phyloP scores from a whole-genome alignment of 2,797 vertebrate genomes.

The Manis javanica region DNA sequence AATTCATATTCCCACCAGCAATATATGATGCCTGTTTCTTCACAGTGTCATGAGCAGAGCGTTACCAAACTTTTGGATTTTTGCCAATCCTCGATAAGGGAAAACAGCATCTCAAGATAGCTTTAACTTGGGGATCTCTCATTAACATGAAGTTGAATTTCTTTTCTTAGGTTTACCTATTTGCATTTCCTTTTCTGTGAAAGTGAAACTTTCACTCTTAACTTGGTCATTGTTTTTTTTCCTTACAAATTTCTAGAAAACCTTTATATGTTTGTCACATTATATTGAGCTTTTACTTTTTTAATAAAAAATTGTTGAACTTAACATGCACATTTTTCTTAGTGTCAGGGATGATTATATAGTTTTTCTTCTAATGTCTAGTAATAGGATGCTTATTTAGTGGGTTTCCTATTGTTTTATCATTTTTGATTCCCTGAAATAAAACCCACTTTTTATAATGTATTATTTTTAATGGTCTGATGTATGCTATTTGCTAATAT shows the following conservation, averaged over 20 bases:
- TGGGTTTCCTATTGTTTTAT: not conserved
- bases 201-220: not conserved
- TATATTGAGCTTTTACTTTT: not conserved
- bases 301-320: not conserved
- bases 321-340: not conserved
- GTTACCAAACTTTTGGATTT: not conserved
- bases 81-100: not conserved
- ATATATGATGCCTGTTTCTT: not conserved
- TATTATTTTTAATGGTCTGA: not conserved
- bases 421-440: slow-evolving; percentile 25
- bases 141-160: not conserved
- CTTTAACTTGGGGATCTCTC: not conserved
- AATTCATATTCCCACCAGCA: slow-evolving; percentile 5
- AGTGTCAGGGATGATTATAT: not conserved
- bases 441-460: not conserved
- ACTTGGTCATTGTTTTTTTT: not conserved
- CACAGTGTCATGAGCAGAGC: not conserved
- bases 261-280: not conserved
- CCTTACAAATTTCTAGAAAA: not conserved
- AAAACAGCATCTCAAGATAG: not conserved
- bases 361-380: slow-evolving; percentile 25
- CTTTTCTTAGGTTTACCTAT: not conserved
- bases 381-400: not conserved
- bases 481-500: not conserved
- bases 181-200: not conserved